phyloP scores from a whole-genome alignment of 2,888 invertebrate genomes.

The Eilema depressum region DNA sequence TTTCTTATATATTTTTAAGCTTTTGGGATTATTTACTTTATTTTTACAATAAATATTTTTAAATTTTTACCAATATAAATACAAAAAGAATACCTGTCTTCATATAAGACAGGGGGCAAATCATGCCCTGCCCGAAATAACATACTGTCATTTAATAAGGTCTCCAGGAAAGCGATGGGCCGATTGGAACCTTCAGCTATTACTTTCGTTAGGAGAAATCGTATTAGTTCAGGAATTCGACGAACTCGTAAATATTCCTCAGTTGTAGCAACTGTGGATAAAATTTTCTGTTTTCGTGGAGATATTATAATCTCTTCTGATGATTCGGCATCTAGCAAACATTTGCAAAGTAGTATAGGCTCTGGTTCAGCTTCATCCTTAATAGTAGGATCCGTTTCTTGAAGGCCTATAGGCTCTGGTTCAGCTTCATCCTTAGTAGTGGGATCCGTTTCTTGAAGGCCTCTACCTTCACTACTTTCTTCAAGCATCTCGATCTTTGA shows the following conservation, averaged over 20 bases:
- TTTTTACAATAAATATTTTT: too few relatives aligned
- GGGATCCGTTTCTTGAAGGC: not conserved
- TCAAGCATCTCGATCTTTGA: not conserved
- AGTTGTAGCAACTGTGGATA: constrained; percentile 66
- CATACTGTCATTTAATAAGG: constrained; percentile 77
- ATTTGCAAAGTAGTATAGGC: constrained; percentile 64
- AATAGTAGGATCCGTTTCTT: not conserved
- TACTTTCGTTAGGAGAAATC: constrained; percentile 73
- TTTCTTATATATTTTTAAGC: too few relatives aligned
- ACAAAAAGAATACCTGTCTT: constrained; percentile 61
- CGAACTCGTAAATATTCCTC: constrained; percentile 74
- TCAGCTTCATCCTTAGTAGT: not conserved
- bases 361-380: constrained; percentile 28
- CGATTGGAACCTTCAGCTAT: constrained; percentile 62
- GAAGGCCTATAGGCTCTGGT: constrained; percentile 50
- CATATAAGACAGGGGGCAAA: constrained; percentile 73
- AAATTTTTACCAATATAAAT: too few relatives aligned
- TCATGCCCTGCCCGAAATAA: constrained; percentile 75
- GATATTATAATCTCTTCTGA: constrained; percentile 57
- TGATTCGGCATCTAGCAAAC: constrained; percentile 55
- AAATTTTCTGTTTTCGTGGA: constrained; percentile 63
- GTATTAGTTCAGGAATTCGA: constrained; percentile 76
- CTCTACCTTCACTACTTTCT: not conserved
- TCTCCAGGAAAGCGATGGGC: constrained; percentile 64
- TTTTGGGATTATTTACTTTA: too few relatives aligned